Evolutionary conservation across 2,888 invertebrate genomes (phyloP).

Genomic region (Molanna angustata): DNA sequence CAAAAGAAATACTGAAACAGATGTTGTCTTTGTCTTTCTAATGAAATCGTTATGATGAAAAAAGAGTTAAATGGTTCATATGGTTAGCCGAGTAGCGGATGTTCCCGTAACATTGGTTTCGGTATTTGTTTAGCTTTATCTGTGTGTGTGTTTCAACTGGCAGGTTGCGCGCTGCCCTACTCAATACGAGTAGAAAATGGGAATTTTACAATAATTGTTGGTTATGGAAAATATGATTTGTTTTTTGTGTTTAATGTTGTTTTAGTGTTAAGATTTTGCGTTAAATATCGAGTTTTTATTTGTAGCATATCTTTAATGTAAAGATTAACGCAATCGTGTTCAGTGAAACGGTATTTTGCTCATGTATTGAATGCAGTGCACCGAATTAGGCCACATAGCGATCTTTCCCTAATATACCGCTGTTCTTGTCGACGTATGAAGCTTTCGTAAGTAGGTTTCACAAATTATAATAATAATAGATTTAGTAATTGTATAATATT

Average conservation of each 20-base stretch:
- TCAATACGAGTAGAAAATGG: conserved; percentile 26
- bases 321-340: conserved; percentile 9
- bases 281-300: conserved; percentile 8
- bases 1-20: no score
- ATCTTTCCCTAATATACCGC: conserved; percentile 61
- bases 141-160: conserved; percentile 18
- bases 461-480: no score
- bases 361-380: conserved; percentile 29
- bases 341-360: conserved; percentile 23
- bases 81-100: conserved; percentile 20
- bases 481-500: no score
- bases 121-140: conserved; percentile 19
- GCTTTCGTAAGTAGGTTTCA: conserved; percentile 47
- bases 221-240: conserved; percentile 26
- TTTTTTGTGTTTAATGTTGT: conserved; percentile 26
- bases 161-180: conserved; percentile 22
- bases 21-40: conserved; percentile 14
- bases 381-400: conserved; percentile 59
- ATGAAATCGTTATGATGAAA: not conserved
- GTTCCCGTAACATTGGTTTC: conserved; percentile 26
- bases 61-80: conserved; percentile 10
- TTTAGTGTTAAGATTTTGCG: conserved; percentile 5
- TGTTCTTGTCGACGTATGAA: conserved; percentile 59
- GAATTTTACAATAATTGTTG: conserved; percentile 25
- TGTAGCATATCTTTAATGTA: conserved; percentile 10